These are phyloP conservation scores for Mesochorus sp. DNA, from an alignment of 2,888 invertebrate species.

Conservation along the genomic window DNA sequence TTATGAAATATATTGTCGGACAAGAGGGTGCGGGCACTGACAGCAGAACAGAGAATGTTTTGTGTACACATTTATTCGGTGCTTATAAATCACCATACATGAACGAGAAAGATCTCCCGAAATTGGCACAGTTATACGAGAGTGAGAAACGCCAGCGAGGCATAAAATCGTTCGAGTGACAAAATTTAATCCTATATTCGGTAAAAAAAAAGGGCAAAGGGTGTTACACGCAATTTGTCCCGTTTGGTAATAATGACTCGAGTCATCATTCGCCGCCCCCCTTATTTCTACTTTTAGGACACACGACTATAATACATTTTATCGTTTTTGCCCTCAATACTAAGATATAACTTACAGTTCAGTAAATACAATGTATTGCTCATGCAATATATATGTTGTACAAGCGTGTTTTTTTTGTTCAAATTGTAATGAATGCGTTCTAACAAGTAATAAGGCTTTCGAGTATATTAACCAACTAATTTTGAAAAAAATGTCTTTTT, in stretches of 20 bases:
- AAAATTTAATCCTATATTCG: conserved; percentile 62
- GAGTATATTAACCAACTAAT: no score
- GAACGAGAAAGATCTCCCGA: conserved; percentile 30
- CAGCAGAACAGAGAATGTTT: conserved; percentile 10
- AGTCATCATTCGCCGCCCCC: conserved; percentile 45
- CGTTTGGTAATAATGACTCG: conserved; percentile 75
- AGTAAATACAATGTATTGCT: conserved; percentile 59
- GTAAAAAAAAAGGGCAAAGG: conserved; percentile 58
- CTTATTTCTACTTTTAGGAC: conserved; percentile 59
- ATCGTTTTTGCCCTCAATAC: conserved; percentile 70
- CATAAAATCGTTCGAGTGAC: conserved; percentile 51
- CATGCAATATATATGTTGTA: not conserved
- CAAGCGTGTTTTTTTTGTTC: not conserved
- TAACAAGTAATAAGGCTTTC: no score
- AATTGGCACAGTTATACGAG: conserved; percentile 37
- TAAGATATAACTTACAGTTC: conserved; percentile 76
- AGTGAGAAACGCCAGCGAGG: conserved; percentile 26
- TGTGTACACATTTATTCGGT: not conserved
- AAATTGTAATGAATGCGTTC: not conserved
- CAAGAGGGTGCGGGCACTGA: conserved; percentile 52
- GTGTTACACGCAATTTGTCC: conserved; percentile 79
- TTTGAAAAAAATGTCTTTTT: no score
- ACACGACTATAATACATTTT: conserved; percentile 65
- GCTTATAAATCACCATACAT: not conserved
- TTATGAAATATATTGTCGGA: conserved; percentile 34